These are phyloP conservation scores for Choristoneura fumiferana DNA, from an alignment of 1,140 invertebrate genomes.

Conservation along the genomic window DNA sequence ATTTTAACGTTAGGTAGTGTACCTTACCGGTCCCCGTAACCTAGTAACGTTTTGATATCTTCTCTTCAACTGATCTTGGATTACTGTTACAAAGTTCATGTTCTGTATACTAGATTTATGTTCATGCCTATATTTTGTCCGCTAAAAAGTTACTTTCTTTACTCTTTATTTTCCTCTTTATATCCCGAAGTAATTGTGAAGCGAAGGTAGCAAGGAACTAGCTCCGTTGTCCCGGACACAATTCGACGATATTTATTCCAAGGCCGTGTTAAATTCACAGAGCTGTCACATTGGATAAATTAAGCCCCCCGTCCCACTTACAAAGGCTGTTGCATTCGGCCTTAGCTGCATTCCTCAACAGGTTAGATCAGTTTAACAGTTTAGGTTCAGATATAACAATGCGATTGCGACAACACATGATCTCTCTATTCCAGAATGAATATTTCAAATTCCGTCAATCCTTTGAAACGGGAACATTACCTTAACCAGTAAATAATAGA, in stretches of 20 bases:
- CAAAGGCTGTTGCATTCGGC: constrained; percentile 44
- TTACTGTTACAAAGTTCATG: too few relatives aligned
- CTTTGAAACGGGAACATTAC: not conserved
- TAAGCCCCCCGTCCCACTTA: constrained; percentile 39
- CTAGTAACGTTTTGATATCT: too few relatives aligned
- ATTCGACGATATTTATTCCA: constrained; percentile 8
- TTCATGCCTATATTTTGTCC: too few relatives aligned
- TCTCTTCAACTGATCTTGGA: too few relatives aligned
- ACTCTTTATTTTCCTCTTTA: too few relatives aligned
- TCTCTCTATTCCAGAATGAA: constrained; percentile 5
- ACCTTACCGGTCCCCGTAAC: too few relatives aligned
- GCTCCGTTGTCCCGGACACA: not conserved
- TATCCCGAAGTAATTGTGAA: too few relatives aligned
- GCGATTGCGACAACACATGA: constrained; percentile 30
- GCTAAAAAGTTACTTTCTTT: too few relatives aligned
- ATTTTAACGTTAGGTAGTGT: too few relatives aligned
- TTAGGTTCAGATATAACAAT: constrained; percentile 35
- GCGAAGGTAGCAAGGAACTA: not conserved
- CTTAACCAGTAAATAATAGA: constrained; percentile 11
- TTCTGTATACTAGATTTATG: too few relatives aligned
- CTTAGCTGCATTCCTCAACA: constrained; percentile 45
- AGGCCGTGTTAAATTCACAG: constrained; percentile 39
- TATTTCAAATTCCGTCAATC: constrained; percentile 12
- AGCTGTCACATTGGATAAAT: constrained; percentile 52
- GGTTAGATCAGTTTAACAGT: constrained; percentile 34